Evolutionary conservation across 2,797 vertebrate genomes (phyloP).

Genomic region (Dallia pectoralis): DNA sequence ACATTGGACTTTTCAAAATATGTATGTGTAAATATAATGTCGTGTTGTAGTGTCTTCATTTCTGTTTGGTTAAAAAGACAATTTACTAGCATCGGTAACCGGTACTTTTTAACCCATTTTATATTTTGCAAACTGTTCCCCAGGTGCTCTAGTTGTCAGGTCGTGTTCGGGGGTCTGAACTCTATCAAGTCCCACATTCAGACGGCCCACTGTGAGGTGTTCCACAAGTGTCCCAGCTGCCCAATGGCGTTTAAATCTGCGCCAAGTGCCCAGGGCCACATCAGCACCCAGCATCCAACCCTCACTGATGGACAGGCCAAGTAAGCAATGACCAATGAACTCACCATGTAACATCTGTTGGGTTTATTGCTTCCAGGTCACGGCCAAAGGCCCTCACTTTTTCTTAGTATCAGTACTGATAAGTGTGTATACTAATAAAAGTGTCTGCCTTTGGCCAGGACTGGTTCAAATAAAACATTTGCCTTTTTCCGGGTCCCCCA

Average conservation of each 20-base stretch:
- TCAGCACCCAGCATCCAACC: constrained; percentile 84
- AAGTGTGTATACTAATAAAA: too few relatives aligned
- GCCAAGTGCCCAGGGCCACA: constrained; percentile 87
- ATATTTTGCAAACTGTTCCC: constrained; percentile 31
- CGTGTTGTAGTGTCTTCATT: too few relatives aligned
- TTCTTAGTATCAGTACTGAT: too few relatives aligned
- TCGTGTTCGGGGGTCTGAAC: constrained; percentile 92
- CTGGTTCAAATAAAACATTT: too few relatives aligned
- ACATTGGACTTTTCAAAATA: too few relatives aligned
- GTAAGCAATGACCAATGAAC: constrained; percentile 57
- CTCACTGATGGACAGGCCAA: constrained; percentile 83
- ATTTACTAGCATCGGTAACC: not conserved
- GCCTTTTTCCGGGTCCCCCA: not conserved
- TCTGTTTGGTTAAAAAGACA: not conserved
- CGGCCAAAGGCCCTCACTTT: not conserved
- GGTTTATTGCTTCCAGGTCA: not conserved
- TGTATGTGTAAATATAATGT: too few relatives aligned
- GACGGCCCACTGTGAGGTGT: constrained; percentile 92
- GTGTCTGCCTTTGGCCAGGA: too few relatives aligned
- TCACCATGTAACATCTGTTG: not conserved
- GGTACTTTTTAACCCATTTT: constrained; percentile 40
- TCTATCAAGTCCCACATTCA: constrained; percentile 97
- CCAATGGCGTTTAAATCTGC: constrained; percentile 98
- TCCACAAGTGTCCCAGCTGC: constrained; percentile 96
- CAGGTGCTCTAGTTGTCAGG: constrained; percentile 93